A percentile compares a stretch with the other conserved stretches of the same genome.
phyloP scores from a whole-genome alignment of 2,888 invertebrate species.

The Cryptophagus acutangulus region DNA sequence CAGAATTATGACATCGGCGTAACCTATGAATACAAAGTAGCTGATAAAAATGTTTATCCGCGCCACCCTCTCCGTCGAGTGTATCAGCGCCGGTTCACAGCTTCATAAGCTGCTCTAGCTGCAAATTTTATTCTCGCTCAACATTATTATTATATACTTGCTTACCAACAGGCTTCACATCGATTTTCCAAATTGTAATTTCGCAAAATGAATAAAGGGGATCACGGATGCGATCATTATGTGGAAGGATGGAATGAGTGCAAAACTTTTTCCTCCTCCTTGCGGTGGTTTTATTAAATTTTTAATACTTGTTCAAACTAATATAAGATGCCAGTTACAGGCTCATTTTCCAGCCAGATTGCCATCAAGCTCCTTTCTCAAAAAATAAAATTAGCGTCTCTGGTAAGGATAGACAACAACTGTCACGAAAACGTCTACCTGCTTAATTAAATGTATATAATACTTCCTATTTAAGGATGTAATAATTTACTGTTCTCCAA shows the following conservation, averaged over 20 bases:
- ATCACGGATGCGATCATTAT: too few species aligned
- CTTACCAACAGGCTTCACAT: constrained; percentile 30
- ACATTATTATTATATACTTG: constrained; percentile 34
- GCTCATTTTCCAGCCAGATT: too few species aligned
- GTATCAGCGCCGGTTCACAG: constrained; percentile 33
- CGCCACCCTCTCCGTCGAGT: constrained; percentile 26
- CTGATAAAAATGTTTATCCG: constrained; percentile 49
- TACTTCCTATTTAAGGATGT: too few species aligned
- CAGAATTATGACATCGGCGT: constrained; percentile 47
- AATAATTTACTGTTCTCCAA: too few species aligned
- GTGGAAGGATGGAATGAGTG: constrained; percentile 1
- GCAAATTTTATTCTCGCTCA: constrained; percentile 39
- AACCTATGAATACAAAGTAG: constrained; percentile 49
- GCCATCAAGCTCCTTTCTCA: too few species aligned
- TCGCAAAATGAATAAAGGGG: constrained; percentile 20
- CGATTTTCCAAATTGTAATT: constrained; percentile 32
- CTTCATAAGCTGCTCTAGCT: constrained; percentile 38
- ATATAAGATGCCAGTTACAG: too few species aligned
- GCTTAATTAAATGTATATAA: too few species aligned
- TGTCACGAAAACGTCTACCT: too few species aligned
- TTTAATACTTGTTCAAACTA: constrained; percentile 9
- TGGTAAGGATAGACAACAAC: too few species aligned
- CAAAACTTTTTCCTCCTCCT: neutral
- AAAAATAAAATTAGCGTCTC: too few species aligned
- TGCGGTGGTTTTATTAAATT: constrained; percentile 9